A percentile compares a stretch with the other conserved stretches of the same genome.
Conservation (phyloP, 1,140 invertebrate genomes). For the Plutomurus gul region DNA sequence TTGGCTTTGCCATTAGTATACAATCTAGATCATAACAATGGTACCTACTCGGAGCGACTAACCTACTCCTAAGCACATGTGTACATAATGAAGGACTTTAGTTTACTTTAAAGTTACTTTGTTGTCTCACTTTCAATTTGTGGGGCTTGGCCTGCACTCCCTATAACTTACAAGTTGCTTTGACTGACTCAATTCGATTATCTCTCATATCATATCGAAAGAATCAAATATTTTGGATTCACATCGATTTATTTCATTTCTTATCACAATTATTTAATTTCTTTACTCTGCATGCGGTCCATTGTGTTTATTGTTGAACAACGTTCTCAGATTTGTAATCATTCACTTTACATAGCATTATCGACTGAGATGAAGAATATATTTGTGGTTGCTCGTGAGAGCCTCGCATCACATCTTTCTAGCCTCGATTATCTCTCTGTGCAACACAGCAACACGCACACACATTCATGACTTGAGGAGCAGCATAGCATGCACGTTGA, state of each 20-base stretch:
- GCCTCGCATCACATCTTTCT: neutral
- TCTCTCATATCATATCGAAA: constrained; percentile 24
- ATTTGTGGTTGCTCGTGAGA: neutral
- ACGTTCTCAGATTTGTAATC: constrained; percentile 24
- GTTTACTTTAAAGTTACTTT: neutral
- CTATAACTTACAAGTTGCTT: constrained; percentile 27
- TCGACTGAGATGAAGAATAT: too few relatives aligned
- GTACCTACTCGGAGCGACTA: too few relatives aligned
- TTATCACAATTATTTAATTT: constrained; percentile 26
- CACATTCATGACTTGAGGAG: too few relatives aligned
- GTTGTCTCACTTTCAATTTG: neutral
- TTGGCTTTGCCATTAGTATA: too few relatives aligned
- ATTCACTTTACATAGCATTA: constrained; percentile 28
- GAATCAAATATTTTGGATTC: constrained; percentile 28
- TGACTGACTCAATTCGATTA: constrained; percentile 27
- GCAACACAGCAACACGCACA: too few relatives aligned
- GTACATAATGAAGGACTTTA: neutral
- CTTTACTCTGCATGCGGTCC: constrained; percentile 17
- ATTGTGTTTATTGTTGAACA: constrained; percentile 8
- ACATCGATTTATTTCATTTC: constrained; percentile 30
- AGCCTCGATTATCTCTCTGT: neutral
- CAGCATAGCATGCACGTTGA: neutral
- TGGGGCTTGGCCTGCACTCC: neutral
- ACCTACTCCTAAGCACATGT: too few relatives aligned
- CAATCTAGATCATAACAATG: too few relatives aligned